Base-by-base conservation (phyloP, 2,797 vertebrate genomes). In the Sarcoramphus papa region DNA sequence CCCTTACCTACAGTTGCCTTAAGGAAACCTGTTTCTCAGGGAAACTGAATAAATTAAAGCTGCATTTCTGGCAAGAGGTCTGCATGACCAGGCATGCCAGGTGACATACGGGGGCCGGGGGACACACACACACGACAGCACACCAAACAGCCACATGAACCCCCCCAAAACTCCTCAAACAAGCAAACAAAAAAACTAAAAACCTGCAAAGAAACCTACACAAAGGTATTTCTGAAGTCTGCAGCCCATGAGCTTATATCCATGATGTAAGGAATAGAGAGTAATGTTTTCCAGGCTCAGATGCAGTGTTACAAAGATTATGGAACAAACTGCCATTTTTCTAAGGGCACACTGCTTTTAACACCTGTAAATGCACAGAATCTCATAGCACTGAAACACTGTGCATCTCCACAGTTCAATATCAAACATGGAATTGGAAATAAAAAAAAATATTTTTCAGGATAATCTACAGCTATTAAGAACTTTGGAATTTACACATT, bases 1-100 rank as follows among this genome's bases (percentile, higher is more conserved):
- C 54, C 53, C 67, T 69, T 60, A 79, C 64, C 40, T 77, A 65
- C 37, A 37, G 35, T 4, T 93, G 59, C 65, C 54, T 87, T 69
- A 85, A 81, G 63, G 57, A 96, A 95, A 96, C 74, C 68, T 80
- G 83, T 93, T 96, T 91, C 90, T 93, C 63, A 27, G 83, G 63
- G 79, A 90, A 89, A 84, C 11, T 8, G 76, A 94, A 91, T 92
- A 94, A 68, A 93, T 93, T 68, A 80, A 88, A 92, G 33, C 48
- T 65, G 76, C 1, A 0, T 73, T 93, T 70, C 83, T 90, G 76
- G 77, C 83, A 86, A 86, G 54, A 86, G 23, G 19, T 78, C 65
- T 92, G 69, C 91, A 63, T 72, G 91, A 95, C 62, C 82, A 78
- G 91, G 79, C 88, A 78, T 21, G 79, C 47, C 65, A 86, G 54